These are phyloP conservation scores for Choristoneura fumiferana DNA, from an alignment of 1,140 invertebrate species.

Conservation along the genomic window DNA sequence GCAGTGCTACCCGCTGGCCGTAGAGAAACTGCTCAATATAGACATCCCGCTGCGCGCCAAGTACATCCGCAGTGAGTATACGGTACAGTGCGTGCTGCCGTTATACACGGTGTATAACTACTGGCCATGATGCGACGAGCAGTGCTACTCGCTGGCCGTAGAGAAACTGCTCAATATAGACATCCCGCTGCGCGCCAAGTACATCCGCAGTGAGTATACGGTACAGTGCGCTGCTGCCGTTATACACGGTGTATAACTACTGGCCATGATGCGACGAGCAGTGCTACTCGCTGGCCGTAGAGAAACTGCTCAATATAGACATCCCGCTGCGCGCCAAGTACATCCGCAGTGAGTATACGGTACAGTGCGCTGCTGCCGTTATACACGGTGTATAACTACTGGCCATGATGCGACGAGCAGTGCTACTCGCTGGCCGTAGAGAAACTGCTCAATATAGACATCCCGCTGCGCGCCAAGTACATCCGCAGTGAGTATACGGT, in stretches of 20 bases:
- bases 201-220: conserved; percentile 90
- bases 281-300: conserved; percentile 96
- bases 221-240: neutral
- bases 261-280: conserved; percentile 99
- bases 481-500: conserved; percentile 88
- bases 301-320: conserved; percentile 97
- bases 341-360: conserved; percentile 89
- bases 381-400: conserved; percentile 87
- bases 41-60: conserved; percentile 62
- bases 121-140: conserved; percentile 99
- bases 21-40: too few relatives aligned
- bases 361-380: neutral
- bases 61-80: neutral
- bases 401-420: conserved; percentile 99
- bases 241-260: conserved; percentile 84
- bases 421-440: conserved; percentile 97
- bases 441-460: conserved; percentile 96
- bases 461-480: conserved; percentile 96
- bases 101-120: conserved; percentile 83
- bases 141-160: conserved; percentile 96
- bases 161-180: conserved; percentile 98
- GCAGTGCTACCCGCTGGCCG: too few relatives aligned
- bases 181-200: conserved; percentile 95
- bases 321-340: conserved; percentile 96
- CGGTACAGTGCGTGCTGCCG: too few relatives aligned